Base-by-base conservation (phyloP, 2,113 vertebrate genomes). In the Channa maculata region DNA sequence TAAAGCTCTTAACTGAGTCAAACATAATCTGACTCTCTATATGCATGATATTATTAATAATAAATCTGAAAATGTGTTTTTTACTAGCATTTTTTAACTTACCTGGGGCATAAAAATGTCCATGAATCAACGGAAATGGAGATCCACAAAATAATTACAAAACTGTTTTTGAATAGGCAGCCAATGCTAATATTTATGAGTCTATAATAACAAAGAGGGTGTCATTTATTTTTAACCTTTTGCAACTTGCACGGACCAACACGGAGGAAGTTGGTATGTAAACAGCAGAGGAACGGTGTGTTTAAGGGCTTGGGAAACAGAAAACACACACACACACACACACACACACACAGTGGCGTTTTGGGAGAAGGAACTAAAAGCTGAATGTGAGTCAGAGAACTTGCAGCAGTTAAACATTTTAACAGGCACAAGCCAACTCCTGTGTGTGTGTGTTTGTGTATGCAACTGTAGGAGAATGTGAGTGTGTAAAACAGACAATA, bases 381-480 rank as follows among this genome's bases (percentile, higher is more conserved):
- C 75, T 72, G 90, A 92, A 90, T 83, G 71, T 88, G 83, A 89
- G 84, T 91, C 85, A 86, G 75, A 85, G 82, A 80, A 90, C 78
- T 88, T 73, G 59, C 54, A 83, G 82, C 81, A 90, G 84, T 86
- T 89, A 83, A 91, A 81, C 80, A 85, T 88, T 90, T 85, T 83
- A 83, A 87, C 84, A 88, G 87, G 51, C 86, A 81, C 80, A 77
- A 80, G 75, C 46, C 44, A n/a, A 45, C 51, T 68, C 58, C 73
- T 13, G 11, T n/a, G 66, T 63, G 61, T 65, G 79, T 66, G 75
- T 54, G 15, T 46, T n/a, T 75, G 76, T 63, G 58, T 44, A 67
- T 38, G 24, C 24, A 24, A 24, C 24, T 24, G 70, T 71, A 48
- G 4, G 39, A 24, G 24, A 24, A 65, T 66, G 61, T 48, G 66